These are phyloP conservation scores for Sebastes cheni DNA, from an alignment of 2,797 vertebrate genomes.

Conservation along the genomic window DNA sequence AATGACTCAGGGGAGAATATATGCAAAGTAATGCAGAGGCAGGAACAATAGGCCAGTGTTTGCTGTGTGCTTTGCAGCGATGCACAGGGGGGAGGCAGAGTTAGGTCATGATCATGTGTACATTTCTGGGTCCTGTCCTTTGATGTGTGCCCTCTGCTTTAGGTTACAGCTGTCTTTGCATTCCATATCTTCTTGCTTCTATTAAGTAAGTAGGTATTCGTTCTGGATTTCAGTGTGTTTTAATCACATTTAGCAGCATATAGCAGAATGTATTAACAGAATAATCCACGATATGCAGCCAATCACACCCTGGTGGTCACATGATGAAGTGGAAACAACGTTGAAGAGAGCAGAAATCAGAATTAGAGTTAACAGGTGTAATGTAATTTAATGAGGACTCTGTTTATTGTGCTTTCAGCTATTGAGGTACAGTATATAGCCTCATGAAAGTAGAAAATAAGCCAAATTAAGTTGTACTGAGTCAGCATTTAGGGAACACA, in stretches of 20 bases:
- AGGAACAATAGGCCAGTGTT: conserved; percentile 25
- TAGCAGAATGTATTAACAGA: conserved; percentile 11
- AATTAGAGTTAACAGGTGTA: not conserved
- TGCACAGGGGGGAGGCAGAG: not conserved
- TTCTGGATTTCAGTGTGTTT: conserved; percentile 17
- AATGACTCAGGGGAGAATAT: conserved; percentile 57
- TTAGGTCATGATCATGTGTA: not conserved
- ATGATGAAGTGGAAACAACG: not conserved
- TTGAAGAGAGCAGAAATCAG: not conserved
- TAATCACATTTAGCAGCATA: conserved; percentile 31
- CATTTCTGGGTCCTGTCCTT: not conserved
- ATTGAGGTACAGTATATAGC: not conserved
- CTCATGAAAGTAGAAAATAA: not conserved
- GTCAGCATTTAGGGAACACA: not conserved
- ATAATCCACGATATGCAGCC: conserved; percentile 35
- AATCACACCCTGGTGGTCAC: not conserved
- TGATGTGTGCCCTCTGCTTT: not conserved
- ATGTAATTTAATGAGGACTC: not conserved
- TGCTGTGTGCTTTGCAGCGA: conserved; percentile 1
- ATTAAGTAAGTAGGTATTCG: not conserved
- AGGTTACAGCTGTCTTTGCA: not conserved
- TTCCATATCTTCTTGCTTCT: not conserved
- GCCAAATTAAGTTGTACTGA: not conserved
- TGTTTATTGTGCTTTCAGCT: not conserved
- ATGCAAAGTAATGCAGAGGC: conserved; percentile 57